Evolutionary conservation across 2,888 invertebrate genomes (phyloP), one percentile per base, ranked within the genome.

Genomic region (Boloria selene): DNA sequence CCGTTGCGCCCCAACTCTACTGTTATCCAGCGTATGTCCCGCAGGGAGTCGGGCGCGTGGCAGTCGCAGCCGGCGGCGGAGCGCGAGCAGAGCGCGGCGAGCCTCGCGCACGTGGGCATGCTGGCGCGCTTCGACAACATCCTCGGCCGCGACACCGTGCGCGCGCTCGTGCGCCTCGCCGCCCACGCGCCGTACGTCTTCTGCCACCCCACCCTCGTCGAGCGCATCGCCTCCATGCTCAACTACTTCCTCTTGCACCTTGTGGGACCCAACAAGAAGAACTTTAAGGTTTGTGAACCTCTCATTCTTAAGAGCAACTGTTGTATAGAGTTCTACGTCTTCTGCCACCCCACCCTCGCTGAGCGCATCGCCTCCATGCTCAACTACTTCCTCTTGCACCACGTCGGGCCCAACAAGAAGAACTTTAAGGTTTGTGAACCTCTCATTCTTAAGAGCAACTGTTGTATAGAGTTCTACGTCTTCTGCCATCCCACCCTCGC

Each of bases 331-430:
- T n/a, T n/a, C n/a, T 86, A 82, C 53, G 96, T 98, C 53, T 98
- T 98, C 88, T 97, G 97, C 73, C 98, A 98, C 82, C 94, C 95
- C 50, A 96, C 97, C 7, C 96, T 99, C 93, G 98, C 98, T 1
- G 98, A 98, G 81, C 93, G 98, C 38, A 96, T 99, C 67, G 97
- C 98, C 0, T 95, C 97, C 13, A 99, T 99, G 98, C 93, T 99
- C 65, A 99, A 99, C 90, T 98, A 98, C 87, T 97, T 99, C 84
- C 88, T 99, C 42, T 87, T 96, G 55, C 95, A 98, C 84, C 91
- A 99, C 68, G 98, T 97, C 13, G 98, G 98, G 0, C 98, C 98
- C 0, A 97, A 97, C 77, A 96, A 97, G 85, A 96, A 96, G 77
- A 97, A 97, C 80, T 96, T 98, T 68, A 98, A 98, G 93, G 96